Conservation (phyloP, 2,797 vertebrate species). For the Mastacembelus armatus region DNA sequence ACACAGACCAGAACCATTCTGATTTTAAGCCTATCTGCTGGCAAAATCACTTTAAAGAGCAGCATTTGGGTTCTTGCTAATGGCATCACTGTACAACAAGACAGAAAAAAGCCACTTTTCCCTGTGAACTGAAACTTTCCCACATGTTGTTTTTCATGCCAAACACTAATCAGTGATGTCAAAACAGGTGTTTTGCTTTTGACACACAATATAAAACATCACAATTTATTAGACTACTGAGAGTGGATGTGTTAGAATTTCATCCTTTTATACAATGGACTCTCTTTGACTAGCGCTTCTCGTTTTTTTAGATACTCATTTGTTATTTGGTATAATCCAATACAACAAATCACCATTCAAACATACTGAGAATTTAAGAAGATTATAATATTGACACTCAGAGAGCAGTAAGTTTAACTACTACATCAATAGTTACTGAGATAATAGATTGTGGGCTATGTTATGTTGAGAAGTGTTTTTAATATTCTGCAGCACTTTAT, state of each 20-base stretch:
- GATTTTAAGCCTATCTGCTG: not conserved
- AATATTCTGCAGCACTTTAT: too few relatives aligned
- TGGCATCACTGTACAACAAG: not conserved
- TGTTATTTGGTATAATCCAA: too few relatives aligned
- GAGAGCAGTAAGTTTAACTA: too few relatives aligned
- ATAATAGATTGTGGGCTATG: too few relatives aligned
- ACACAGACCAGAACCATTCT: not conserved
- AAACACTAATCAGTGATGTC: slow-evolving; percentile 7
- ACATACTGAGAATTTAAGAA: too few relatives aligned
- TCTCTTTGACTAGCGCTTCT: too few relatives aligned
- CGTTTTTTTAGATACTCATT: too few relatives aligned
- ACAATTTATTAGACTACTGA: not conserved
- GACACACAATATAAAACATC: not conserved
- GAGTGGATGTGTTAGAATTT: not conserved
- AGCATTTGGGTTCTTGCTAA: not conserved
- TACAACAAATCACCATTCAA: too few relatives aligned
- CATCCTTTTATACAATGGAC: not conserved
- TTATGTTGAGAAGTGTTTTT: too few relatives aligned
- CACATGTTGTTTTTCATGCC: slow-evolving; percentile 37
- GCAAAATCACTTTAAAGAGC: not conserved
- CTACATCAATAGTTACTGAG: too few relatives aligned
- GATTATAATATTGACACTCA: too few relatives aligned
- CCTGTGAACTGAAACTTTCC: slow-evolving; percentile 17
- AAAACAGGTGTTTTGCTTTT: slow-evolving; percentile 31
- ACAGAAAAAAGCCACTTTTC: slow-evolving; percentile 18